phyloP scores from a whole-genome alignment of 2,113 vertebrate genomes.

The Peromyscus polionotus region DNA sequence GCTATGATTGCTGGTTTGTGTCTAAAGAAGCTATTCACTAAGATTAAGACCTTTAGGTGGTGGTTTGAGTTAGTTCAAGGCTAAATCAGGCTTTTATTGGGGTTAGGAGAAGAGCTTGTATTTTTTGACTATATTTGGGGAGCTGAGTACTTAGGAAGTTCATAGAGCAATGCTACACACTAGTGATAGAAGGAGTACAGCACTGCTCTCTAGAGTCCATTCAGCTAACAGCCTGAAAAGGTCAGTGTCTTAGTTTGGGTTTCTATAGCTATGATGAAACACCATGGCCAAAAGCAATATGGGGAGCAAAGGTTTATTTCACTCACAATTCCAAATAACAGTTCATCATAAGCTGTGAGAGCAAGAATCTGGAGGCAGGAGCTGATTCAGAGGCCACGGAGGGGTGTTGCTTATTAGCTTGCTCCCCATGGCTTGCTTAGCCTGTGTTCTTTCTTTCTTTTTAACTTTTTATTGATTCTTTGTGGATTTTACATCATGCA shows the following conservation, averaged over 20 bases:
- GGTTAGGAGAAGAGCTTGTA: not conserved
- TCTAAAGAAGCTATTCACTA: conserved; percentile 26
- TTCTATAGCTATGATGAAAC: not conserved
- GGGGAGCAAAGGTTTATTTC: not conserved
- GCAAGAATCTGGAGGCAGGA: not conserved
- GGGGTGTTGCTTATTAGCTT: not conserved
- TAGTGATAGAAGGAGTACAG: not conserved
- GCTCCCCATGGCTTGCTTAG: not conserved
- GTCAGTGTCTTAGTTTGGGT: not conserved
- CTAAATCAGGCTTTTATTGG: not conserved
- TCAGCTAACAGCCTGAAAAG: not conserved
- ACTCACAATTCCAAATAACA: not conserved
- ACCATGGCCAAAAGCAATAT: not conserved
- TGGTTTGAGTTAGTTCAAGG: not conserved
- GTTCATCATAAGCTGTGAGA: not conserved
- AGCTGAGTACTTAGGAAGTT: not conserved
- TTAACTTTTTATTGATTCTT: too few relatives aligned
- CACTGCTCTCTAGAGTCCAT: not conserved
- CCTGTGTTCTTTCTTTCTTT: not conserved
- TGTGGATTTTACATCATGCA: too few relatives aligned
- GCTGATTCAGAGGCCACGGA: not conserved
- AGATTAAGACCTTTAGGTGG: not conserved
- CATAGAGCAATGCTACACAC: not conserved
- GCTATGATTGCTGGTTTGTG: not conserved
- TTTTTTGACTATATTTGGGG: not conserved